A percentile compares a stretch with the other conserved stretches of the same genome.
Conservation (phyloP, 1,140 invertebrate genomes). For the Drosophila repletoides region DNA sequence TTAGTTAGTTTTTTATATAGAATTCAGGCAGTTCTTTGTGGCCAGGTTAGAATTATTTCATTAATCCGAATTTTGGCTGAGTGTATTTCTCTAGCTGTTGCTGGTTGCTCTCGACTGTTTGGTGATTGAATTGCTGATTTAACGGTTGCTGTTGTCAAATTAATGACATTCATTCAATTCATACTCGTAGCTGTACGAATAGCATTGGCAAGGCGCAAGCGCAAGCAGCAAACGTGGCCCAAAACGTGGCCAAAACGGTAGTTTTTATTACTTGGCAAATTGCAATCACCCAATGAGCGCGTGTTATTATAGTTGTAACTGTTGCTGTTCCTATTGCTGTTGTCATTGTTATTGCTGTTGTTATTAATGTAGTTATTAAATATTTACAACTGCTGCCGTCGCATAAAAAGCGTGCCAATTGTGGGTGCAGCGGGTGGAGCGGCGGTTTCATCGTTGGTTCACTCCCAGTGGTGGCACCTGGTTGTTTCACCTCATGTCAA, state of each 20-base stretch:
- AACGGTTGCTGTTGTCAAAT: slow-evolving; percentile 82
- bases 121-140: slow-evolving; percentile 81
- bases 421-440: slow-evolving; percentile 32
- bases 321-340: slow-evolving; percentile 23
- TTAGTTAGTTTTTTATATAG: too few species aligned
- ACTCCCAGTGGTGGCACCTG: slow-evolving; percentile 41
- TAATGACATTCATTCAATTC: slow-evolving; percentile 82
- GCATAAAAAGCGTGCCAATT: slow-evolving; percentile 60
- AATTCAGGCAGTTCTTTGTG: too few species aligned
- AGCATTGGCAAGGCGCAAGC: slow-evolving; percentile 45
- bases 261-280: slow-evolving; percentile 76
- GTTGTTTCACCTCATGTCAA: slow-evolving; percentile 54
- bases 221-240: slow-evolving; percentile 23
- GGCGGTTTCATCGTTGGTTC: background rate
- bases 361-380: slow-evolving; percentile 81
- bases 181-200: too few species aligned
- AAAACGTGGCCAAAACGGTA: slow-evolving; percentile 69
- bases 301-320: slow-evolving; percentile 63
- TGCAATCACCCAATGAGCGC: slow-evolving; percentile 55
- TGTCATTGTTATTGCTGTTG: slow-evolving; percentile 39
- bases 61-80: too few species aligned
- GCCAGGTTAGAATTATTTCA: too few species aligned
- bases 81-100: slow-evolving; percentile 16
- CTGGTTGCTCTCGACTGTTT: slow-evolving; percentile 32
- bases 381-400: slow-evolving; percentile 75